Conservation (phyloP, 2,797 vertebrate species). For the Phoeniculus purpureus region DNA sequence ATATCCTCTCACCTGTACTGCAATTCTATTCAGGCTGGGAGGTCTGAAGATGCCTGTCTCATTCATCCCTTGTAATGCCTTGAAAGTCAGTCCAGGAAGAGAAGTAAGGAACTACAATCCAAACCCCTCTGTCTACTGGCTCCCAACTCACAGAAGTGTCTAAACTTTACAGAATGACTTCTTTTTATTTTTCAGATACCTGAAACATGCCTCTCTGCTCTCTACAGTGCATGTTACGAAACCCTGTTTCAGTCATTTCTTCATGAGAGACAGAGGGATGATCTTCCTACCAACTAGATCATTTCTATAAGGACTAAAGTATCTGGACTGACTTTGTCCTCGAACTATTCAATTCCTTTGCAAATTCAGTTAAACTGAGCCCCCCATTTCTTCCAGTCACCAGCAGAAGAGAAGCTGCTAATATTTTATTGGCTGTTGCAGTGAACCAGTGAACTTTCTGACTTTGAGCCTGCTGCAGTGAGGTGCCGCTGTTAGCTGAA, state of each 20-base stretch:
- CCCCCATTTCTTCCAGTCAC: not conserved
- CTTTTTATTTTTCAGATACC: not conserved
- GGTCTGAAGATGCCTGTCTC: not conserved
- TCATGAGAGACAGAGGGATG: not conserved
- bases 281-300: not conserved
- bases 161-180: not conserved
- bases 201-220: not conserved
- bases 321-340: not conserved
- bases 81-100: constrained; percentile 2
- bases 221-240: not conserved
- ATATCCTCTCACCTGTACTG: not conserved
- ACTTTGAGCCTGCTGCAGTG: not conserved
- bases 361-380: not conserved
- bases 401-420: not conserved
- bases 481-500: not conserved
- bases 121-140: not conserved
- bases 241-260: not conserved
- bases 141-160: not conserved
- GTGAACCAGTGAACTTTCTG: not conserved
- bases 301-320: not conserved
- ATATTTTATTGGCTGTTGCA: not conserved
- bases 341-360: not conserved
- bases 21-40: constrained; percentile 26
- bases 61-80: not conserved
- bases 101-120: not conserved